Base-by-base conservation (phyloP, 2,797 vertebrate species). In the Graptemys geographica region DNA sequence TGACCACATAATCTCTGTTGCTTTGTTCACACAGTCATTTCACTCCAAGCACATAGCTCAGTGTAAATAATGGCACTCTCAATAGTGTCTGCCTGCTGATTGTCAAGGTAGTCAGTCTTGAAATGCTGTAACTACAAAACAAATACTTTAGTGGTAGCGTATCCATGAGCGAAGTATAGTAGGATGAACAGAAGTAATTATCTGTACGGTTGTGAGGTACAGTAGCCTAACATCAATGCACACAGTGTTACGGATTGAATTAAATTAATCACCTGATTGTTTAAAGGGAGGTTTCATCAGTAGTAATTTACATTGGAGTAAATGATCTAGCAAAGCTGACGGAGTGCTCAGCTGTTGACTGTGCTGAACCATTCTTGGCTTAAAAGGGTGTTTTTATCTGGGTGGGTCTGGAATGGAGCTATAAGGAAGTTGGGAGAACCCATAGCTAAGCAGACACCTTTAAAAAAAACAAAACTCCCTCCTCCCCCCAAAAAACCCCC, bases 371-470 rank as follows among this genome's bases (percentile, higher is more conserved):
- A 55, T 52, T 2, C 37, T 79, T 79, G 86, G 55, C 47, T 79
- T 91, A 49, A 74, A 85, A 79, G 94, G 37, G 59, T 53, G 6
- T 1, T 2, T 11, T 16, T 11, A 90, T 89, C 62, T 86, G 74
- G 87, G 86, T 94, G 72, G 84, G 89, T 92, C 96, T 97, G 96
- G 92, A 97, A 91, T 87, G 96, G 96, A 97, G 92, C 96, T 95
- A 87, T 96, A 98, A 98, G 97, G 97, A 11, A 78, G 44, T 72
- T 87, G 52, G 72, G 47, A 13, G 87, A 89, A 90, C 41, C 25
- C 52, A 9, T 1, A 92, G 57, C 33, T 25, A 49, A 52, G n/a
- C 51, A 25, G 82, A 15, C 44, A 53, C 3, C 83, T 93, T 90
- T 57, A 5, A 62, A 15, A 18, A 47, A 10, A 49, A 1, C 15